Evolutionary conservation across 1,140 invertebrate genomes (phyloP), one percentile per base, ranked within the genome.

Genomic region (Zelostemma sp.): DNA sequence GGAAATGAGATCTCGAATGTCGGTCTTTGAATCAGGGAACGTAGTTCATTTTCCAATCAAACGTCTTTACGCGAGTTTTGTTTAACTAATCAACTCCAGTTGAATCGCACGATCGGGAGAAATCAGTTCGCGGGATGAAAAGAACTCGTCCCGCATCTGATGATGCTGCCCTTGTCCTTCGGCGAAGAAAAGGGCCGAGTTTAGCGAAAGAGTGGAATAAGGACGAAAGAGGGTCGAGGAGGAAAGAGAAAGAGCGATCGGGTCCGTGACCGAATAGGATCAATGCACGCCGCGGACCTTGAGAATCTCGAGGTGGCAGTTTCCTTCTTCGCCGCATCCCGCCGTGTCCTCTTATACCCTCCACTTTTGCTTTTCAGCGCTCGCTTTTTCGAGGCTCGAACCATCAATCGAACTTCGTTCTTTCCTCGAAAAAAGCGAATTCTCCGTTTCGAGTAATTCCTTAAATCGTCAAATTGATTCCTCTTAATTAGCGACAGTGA

Each of bases 261-360:
- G 81, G 83, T 84, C 81, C 79, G 76, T 83, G 82, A 85, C 81
- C 83, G 80, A 74, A 58, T 21, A 83, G 74, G 83, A 84, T 83
- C 83, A 85, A 84, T 80, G 83, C 72, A 83, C 83, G 82, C 78
- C 67, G 51, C 64, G 76, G 81, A 84, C 84, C 84, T 85, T 85
- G 84, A 84, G 74, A 77, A 76, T 68, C 72, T 72, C 45, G 67
- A 28, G 33, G 60, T 62, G 61, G 18, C 57, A 49, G 9, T 50
- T 64, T 71, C 69, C 64, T 63, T 67, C 53, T 45, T 49, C 43
- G 14, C 21, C 40, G 53, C 33, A 35, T 35, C 56, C 56, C 28
- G 16, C 31, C 38, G 19, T 17, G 38, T 57, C 60, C 53, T 59
- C 58, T 48, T 53, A n/a, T 65, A 53, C 66, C 71, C 57, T 65